Evolutionary conservation across 1,140 invertebrate species (phyloP).

Genomic region (Penaeus indicus): DNA sequence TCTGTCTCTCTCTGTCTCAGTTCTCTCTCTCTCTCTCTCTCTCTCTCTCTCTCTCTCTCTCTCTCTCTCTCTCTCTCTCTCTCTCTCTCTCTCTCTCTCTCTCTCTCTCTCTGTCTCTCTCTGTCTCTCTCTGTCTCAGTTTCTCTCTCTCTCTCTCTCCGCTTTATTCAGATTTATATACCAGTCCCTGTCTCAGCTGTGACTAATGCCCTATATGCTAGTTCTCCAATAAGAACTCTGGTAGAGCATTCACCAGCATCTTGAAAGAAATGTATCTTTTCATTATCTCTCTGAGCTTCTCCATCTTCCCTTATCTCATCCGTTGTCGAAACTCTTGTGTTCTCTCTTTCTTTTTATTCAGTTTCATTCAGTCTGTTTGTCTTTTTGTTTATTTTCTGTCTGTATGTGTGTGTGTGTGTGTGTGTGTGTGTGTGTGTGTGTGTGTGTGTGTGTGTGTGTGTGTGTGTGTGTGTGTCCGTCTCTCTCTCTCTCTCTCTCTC

Average conservation of each 20-base stretch:
- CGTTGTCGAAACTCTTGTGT: no score
- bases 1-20: no score
- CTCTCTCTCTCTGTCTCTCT: neutral
- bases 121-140: neutral
- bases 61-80: slow-evolving; percentile 19
- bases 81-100: slow-evolving; percentile 15
- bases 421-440: slow-evolving; percentile 47
- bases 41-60: neutral
- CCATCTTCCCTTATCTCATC: no score
- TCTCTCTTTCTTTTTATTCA: no score
- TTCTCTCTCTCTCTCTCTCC: neutral
- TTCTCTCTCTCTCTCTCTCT: neutral
- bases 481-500: neutral
- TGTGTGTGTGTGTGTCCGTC: neutral
- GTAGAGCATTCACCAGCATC: no score
- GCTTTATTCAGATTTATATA: no score
- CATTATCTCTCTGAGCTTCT: no score
- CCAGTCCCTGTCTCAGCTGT: no score
- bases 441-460: slow-evolving; percentile 14
- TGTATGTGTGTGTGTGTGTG: slow-evolving; percentile 41
- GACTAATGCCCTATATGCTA: no score
- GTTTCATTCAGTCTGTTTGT: no score
- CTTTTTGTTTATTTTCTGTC: neutral
- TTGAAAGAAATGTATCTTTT: no score
- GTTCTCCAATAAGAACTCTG: no score